phyloP scores from a whole-genome alignment of 2,113 vertebrate species.

The Zeus faber region DNA sequence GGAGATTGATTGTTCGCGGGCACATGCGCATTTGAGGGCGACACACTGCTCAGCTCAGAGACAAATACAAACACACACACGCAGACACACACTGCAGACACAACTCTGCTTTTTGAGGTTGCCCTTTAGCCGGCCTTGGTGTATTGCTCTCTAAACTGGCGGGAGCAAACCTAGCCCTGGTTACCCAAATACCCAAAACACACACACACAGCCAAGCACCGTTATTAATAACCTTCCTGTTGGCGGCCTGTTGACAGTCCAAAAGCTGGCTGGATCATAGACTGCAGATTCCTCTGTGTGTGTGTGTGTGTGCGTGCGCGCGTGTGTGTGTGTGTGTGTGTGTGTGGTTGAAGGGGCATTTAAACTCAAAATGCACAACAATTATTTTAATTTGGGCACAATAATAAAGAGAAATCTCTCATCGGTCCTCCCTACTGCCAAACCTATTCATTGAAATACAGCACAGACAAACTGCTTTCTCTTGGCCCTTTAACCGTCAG shows the following conservation, averaged over 20 bases:
- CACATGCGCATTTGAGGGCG: conserved; percentile 32
- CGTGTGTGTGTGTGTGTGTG: neutral
- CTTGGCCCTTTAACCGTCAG: conserved; percentile 56
- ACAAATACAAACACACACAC: conserved; percentile 10
- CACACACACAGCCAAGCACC: conserved; percentile 27
- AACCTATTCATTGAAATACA: neutral
- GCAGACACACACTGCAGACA: neutral
- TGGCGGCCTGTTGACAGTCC: conserved; percentile 62
- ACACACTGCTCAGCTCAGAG: conserved; percentile 14
- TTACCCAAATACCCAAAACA: conserved; percentile 33
- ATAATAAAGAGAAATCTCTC: too few relatives aligned
- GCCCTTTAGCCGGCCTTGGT: conserved; percentile 52
- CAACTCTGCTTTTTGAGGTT: conserved; percentile 14
- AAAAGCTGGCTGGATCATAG: conserved; percentile 35
- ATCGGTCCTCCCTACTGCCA: neutral
- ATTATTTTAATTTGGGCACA: neutral
- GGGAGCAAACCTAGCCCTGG: conserved; percentile 37
- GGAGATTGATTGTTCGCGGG: conserved; percentile 50
- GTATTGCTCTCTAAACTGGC: conserved; percentile 17
- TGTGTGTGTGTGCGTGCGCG: conserved; percentile 6
- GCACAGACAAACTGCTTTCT: conserved; percentile 26
- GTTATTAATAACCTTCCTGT: conserved; percentile 74
- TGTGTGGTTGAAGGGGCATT: conserved; percentile 6
- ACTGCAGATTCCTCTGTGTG: neutral
- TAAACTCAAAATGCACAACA: neutral